These are phyloP conservation scores for Schizotus pectinicornis DNA, from an alignment of 2,888 invertebrate genomes.

Conservation along the genomic window DNA sequence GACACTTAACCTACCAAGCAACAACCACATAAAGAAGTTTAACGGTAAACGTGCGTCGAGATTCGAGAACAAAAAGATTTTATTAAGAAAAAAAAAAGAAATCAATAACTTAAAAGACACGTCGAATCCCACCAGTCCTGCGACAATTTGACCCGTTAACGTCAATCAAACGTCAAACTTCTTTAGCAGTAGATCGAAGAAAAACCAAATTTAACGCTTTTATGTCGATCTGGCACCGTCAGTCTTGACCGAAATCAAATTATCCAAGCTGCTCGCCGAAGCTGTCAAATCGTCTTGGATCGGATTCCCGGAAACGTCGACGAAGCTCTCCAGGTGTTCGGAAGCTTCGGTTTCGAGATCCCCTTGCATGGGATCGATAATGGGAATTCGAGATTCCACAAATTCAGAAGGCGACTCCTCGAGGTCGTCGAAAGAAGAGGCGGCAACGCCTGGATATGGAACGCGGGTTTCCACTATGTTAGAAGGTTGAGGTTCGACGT, in stretches of 20 bases:
- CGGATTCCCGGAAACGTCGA: constrained; percentile 42
- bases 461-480: constrained; percentile 49
- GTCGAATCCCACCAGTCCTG: background rate
- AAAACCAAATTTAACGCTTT: background rate
- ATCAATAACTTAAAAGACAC: constrained; percentile 13
- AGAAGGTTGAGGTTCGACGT: constrained; percentile 50
- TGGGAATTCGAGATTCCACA: constrained; percentile 43
- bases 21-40: constrained; percentile 8
- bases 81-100: constrained; percentile 10
- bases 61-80: constrained; percentile 8
- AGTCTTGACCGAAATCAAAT: constrained; percentile 1
- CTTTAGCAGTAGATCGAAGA: constrained; percentile 2
- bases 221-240: constrained; percentile 13
- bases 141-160: too few relatives aligned
- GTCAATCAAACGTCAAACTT: background rate
- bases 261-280: constrained; percentile 18
- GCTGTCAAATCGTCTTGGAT: constrained; percentile 41
- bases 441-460: constrained; percentile 33
- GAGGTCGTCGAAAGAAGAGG: constrained; percentile 32
- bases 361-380: constrained; percentile 42
- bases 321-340: constrained; percentile 46
- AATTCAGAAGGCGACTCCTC: constrained; percentile 43
- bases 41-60: constrained; percentile 7
- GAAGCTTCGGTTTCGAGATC: constrained; percentile 45
- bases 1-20: constrained; percentile 3